These are phyloP conservation scores for Pterostichus madidus DNA, from an alignment of 2,888 invertebrate genomes.

Conservation along the genomic window DNA sequence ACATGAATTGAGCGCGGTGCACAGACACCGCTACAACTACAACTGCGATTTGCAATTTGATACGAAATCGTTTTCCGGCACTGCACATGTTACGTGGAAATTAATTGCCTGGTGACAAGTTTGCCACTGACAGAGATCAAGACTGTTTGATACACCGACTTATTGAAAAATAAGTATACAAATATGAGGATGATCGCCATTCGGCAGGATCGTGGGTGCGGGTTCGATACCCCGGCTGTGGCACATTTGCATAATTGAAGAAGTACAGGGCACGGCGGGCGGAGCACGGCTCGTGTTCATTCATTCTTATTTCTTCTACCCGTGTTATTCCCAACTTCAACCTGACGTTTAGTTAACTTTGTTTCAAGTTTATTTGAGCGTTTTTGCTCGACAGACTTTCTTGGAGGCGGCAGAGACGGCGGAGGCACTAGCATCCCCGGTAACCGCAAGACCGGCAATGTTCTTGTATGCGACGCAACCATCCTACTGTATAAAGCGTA, in stretches of 20 bases:
- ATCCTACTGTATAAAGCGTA: constrained; percentile 27
- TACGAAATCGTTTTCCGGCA: constrained; percentile 22
- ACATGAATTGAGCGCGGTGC: not conserved
- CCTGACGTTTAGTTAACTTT: constrained; percentile 74
- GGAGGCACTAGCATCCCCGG: not conserved
- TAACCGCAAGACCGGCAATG: constrained; percentile 17
- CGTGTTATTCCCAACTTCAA: constrained; percentile 74
- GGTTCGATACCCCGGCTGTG: constrained; percentile 57
- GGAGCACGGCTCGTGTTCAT: constrained; percentile 71
- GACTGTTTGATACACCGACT: too few relatives aligned
- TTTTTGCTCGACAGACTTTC: constrained; percentile 43
- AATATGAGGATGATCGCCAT: not conserved
- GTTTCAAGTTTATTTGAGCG: constrained; percentile 71
- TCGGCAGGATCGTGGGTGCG: not conserved
- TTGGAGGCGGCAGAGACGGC: not conserved
- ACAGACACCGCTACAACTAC: not conserved
- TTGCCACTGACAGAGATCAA: not conserved
- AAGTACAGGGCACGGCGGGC: constrained; percentile 72
- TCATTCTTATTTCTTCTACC: constrained; percentile 74
- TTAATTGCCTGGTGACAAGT: constrained; percentile 11
- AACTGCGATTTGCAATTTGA: not conserved
- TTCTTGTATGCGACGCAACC: constrained; percentile 19
- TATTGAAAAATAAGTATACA: too few relatives aligned
- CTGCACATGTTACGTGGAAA: not conserved
- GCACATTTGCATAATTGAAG: constrained; percentile 75